phyloP scores from a whole-genome alignment of 64 coral and sea anemone genomes.

The Pocillopora damicornis region DNA sequence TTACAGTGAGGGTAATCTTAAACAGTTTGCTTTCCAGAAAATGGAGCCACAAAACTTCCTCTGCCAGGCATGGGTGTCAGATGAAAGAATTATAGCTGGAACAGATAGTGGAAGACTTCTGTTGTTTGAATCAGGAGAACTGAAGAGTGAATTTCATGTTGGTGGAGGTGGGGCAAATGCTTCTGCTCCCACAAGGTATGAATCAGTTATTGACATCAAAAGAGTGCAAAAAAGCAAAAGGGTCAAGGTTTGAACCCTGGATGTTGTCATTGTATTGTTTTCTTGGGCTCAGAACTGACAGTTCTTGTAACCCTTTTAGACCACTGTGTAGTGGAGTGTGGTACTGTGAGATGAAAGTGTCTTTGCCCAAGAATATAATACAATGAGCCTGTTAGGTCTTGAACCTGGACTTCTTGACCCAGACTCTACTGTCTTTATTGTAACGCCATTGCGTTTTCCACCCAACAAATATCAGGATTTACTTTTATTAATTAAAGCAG shows the following conservation, averaged over 20 bases:
- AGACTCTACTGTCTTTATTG: too few species aligned
- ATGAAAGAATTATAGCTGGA: conserved; percentile 97
- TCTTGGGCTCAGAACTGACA: too few species aligned
- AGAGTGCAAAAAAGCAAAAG: neutral
- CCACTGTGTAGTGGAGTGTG: too few species aligned
- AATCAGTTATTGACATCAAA: neutral
- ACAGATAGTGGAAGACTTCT: conserved; percentile 83
- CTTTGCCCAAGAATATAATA: too few species aligned
- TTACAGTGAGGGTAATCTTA: conserved; percentile 97
- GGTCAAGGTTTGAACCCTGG: neutral
- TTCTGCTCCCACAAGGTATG: conserved; percentile 72
- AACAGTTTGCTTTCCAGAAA: conserved; percentile 99
- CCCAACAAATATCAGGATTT: too few species aligned
- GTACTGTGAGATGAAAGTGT: too few species aligned
- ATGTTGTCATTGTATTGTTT: too few species aligned
- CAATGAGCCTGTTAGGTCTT: too few species aligned
- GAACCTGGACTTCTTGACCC: too few species aligned
- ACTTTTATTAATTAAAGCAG: too few species aligned
- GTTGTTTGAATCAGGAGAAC: conserved; percentile 95
- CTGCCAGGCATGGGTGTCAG: conserved; percentile 95
- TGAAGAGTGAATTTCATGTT: conserved; percentile 93
- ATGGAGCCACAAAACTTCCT: conserved; percentile 99
- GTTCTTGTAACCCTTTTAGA: too few species aligned
- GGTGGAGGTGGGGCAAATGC: conserved; percentile 38
- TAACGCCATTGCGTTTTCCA: too few species aligned